Conservation (phyloP, 2,888 invertebrate species). For the Heliconius sara region DNA sequence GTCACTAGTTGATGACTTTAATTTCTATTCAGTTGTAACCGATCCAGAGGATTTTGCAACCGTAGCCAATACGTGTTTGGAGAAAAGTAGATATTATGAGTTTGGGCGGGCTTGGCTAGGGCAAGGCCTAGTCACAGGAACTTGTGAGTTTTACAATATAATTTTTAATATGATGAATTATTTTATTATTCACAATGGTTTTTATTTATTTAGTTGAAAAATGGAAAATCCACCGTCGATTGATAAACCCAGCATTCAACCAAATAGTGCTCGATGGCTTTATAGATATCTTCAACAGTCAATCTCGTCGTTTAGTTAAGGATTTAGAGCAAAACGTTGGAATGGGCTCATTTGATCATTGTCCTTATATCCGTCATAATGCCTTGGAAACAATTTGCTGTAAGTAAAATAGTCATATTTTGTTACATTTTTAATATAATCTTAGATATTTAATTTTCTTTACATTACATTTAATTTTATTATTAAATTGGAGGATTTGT, state of each 20-base stretch:
- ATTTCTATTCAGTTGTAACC: slow-evolving; percentile 59
- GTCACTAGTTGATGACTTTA: background rate
- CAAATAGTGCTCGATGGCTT: slow-evolving; percentile 53
- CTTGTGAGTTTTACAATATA: slow-evolving; percentile 54
- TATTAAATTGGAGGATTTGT: too few relatives aligned
- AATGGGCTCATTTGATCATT: background rate
- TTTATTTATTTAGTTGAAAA: slow-evolving; percentile 52
- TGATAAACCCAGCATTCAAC: slow-evolving; percentile 57
- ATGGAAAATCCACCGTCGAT: slow-evolving; percentile 56
- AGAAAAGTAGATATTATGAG: slow-evolving; percentile 68
- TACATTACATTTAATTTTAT: background rate
- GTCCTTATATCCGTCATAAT: background rate
- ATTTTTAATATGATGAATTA: background rate
- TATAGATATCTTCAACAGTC: slow-evolving; percentile 53
- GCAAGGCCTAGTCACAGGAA: slow-evolving; percentile 71
- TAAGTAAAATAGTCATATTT: background rate
- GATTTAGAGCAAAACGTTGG: slow-evolving; percentile 43
- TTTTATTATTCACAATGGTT: background rate
- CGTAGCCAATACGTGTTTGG: slow-evolving; percentile 67
- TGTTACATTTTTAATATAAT: background rate
- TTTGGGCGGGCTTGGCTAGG: slow-evolving; percentile 74
- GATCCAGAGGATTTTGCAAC: slow-evolving; percentile 71
- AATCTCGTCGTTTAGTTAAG: slow-evolving; percentile 50
- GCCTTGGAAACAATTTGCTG: slow-evolving; percentile 11
- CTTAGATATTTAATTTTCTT: background rate